A percentile compares a stretch with the other conserved stretches of the same genome.
phyloP scores from a whole-genome alignment of 1,140 invertebrate genomes.

The Pseudomyrmex flavicornis region DNA sequence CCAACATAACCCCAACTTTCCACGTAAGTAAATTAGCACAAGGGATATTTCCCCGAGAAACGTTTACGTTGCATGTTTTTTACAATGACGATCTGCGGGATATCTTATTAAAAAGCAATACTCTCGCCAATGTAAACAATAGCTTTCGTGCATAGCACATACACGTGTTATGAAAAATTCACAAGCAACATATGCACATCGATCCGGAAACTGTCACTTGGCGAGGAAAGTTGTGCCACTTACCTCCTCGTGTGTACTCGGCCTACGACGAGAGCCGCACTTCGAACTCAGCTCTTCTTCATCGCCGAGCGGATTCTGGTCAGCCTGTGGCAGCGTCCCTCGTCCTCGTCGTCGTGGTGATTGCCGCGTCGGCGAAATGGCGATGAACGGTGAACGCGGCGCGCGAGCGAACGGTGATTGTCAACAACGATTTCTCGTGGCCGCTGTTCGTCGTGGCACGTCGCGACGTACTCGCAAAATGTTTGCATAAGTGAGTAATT shows the following conservation, averaged over 20 bases:
- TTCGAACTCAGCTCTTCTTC: constrained; percentile 74
- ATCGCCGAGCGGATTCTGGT: constrained; percentile 52
- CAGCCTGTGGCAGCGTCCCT: constrained; percentile 12
- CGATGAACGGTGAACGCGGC: background rate
- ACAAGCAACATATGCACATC: background rate
- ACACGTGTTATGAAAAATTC: too few species aligned
- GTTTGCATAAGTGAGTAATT: constrained; percentile 5
- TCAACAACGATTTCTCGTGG: background rate
- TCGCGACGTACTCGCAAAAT: background rate
- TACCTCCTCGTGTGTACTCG: constrained; percentile 64
- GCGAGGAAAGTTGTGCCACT: background rate
- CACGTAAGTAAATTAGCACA: too few species aligned
- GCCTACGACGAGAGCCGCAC: constrained; percentile 22
- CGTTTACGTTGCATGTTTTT: too few species aligned
- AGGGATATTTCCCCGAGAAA: too few species aligned
- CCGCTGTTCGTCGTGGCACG: background rate
- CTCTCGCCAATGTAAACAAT: background rate
- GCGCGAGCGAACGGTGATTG: constrained; percentile 40
- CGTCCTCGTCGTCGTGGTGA: background rate
- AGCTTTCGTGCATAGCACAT: background rate
- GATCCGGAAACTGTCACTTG: background rate
- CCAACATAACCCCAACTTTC: too few species aligned
- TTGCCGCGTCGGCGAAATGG: background rate
- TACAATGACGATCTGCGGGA: too few species aligned
- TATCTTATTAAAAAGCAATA: too few species aligned